Evolutionary conservation across 2,888 invertebrate species (phyloP).

Genomic region (Micropterix aruncella): DNA sequence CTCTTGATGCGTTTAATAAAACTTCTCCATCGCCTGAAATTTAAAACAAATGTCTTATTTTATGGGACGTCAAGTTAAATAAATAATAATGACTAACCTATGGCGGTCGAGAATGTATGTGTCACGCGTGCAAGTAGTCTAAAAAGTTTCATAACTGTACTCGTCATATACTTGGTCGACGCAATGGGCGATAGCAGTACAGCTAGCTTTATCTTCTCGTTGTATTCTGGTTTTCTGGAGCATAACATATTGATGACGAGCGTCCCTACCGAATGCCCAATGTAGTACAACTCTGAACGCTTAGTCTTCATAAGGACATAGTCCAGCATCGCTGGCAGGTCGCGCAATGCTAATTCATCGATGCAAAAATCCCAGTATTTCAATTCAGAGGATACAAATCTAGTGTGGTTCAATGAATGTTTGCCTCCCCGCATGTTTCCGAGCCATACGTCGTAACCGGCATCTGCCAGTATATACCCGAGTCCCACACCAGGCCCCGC

Average conservation of each 20-base stretch:
- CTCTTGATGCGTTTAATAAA: no score
- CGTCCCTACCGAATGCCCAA: constrained; percentile 64
- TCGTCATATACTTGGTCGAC: constrained; percentile 32
- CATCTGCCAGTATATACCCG: constrained; percentile 44
- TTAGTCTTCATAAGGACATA: constrained; percentile 38
- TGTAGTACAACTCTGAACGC: constrained; percentile 41
- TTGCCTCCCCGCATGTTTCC: constrained; percentile 64
- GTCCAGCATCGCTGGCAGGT: constrained; percentile 63
- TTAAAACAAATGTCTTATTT: no score
- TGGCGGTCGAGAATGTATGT: no score
- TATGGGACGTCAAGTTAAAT: no score
- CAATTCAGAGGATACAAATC: constrained; percentile 17
- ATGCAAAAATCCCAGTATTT: constrained; percentile 51
- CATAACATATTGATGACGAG: constrained; percentile 46
- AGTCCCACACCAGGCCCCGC: constrained; percentile 44
- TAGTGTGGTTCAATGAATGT: constrained; percentile 34
- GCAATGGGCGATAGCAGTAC: constrained; percentile 47
- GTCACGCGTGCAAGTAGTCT: constrained; percentile 14
- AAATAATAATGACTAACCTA: no score
- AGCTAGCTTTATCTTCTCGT: constrained; percentile 40
- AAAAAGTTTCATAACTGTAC: constrained; percentile 21
- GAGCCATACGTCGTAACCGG: constrained; percentile 57
- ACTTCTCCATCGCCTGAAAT: no score
- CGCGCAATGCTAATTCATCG: constrained; percentile 59
- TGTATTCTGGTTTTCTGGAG: constrained; percentile 41